phyloP scores from a whole-genome alignment of 2,113 vertebrate genomes.

The Anguilla rostrata region DNA sequence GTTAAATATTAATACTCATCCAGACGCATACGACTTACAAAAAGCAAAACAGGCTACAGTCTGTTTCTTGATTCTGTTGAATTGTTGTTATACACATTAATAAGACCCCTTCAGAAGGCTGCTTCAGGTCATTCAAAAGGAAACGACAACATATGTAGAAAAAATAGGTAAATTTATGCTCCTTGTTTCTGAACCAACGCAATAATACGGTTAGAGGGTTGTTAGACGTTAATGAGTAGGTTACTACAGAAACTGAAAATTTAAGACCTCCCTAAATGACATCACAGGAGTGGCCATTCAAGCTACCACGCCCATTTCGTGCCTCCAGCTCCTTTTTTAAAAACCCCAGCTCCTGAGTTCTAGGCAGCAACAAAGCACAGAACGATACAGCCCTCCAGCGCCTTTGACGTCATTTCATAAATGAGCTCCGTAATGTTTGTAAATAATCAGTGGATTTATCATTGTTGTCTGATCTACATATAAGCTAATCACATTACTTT shows the following conservation, averaged over 20 bases:
- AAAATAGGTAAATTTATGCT: not conserved
- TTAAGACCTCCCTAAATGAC: not conserved
- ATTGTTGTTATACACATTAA: no score
- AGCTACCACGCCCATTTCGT: no score
- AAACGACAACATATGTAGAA: not conserved
- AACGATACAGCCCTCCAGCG: slow-evolving; percentile 5
- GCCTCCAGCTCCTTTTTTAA: no score
- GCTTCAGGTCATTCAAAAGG: not conserved
- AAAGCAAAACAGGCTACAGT: no score
- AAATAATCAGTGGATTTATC: not conserved
- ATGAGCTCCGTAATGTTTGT: not conserved
- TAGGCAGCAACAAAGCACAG: not conserved
- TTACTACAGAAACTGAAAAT: not conserved
- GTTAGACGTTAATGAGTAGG: not conserved
- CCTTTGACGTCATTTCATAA: not conserved
- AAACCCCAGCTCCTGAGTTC: not conserved
- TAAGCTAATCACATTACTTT: not conserved
- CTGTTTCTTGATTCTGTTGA: no score
- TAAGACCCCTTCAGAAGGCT: no score
- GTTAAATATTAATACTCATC: no score
- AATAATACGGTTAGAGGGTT: not conserved
- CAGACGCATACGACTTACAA: no score
- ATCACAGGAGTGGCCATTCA: not conserved
- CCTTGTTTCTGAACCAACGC: not conserved
- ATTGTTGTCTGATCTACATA: not conserved